Base-by-base conservation (phyloP, 2,888 invertebrate genomes). In the Ptychoptera contaminata region DNA sequence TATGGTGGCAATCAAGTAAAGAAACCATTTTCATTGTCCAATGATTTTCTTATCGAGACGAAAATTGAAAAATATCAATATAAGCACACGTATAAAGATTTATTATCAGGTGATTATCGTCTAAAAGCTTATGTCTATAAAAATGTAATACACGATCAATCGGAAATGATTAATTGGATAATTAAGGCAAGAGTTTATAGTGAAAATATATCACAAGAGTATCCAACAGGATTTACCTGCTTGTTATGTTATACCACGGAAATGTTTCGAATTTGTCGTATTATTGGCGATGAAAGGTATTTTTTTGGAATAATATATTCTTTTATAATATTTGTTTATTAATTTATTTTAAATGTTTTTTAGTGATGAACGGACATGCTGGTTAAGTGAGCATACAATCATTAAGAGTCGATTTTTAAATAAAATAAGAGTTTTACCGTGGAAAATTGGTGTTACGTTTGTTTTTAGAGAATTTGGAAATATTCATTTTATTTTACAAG, bases 91-190 rank as follows among this genome's bases (percentile, higher is more conserved):
- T 74, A 69, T 49, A 65, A 54, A 7, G 67, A 74, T 53, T 74
- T 72, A 44, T 62, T 63, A 46, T 65, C 68, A 49, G 62, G 73
- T 14, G 76, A 76, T 58, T 74, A 73, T 52, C 68, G 75, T 40
- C 59, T 76, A n/a, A 74, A 74, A 54, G 58, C 72, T 4, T 70
- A 70, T 55, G 65, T 76, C 34, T 70, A 71, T 55, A 63, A 73
- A 49, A 63, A 62, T 47, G 61, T 73, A 53, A 73, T 76, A 50
- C 68, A 72, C 49, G 67, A 70, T 47, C 62, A 68, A 46, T 66
- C 65, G 30, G 74, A 75, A 55, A 69, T 70, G 46, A 65, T 74
- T 7, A 64, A 70, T 42, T 64, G 72, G 60, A 55, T 74, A 40
- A 60, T 69, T 2, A 67, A 67, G 51, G 70, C 71, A 47, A 60